Conservation (phyloP, 2,113 vertebrate species). For the Phodopus roborovskii region DNA sequence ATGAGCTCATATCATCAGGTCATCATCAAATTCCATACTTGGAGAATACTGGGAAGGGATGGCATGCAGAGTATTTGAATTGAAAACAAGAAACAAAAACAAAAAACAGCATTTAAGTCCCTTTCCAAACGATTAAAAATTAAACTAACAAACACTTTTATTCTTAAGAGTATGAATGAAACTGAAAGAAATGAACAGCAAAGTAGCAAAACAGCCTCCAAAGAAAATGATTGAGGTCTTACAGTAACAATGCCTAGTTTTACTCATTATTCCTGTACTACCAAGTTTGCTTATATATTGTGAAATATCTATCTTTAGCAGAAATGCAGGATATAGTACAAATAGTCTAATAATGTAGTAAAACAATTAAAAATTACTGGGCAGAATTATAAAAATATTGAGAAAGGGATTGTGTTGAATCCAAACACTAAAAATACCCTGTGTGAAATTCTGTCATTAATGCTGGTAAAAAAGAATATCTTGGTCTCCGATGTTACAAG, state of each 20-base stretch:
- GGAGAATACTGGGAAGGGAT: not conserved
- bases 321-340: not conserved
- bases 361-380: not conserved
- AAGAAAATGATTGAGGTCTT: not conserved
- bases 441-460: not conserved
- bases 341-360: not conserved
- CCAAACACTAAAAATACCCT: not conserved
- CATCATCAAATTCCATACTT: not conserved
- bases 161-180: constrained; percentile 40
- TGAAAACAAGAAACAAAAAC: not conserved
- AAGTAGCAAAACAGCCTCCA: constrained; percentile 24
- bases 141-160: not conserved
- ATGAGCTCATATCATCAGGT: not conserved
- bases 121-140: constrained; percentile 17
- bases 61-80: not conserved
- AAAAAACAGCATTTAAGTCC: not conserved
- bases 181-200: constrained; percentile 41
- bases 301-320: constrained; percentile 20
- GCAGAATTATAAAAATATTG: constrained; percentile 24
- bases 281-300: not conserved
- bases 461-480: not conserved
- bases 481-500: not conserved
- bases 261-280: not conserved
- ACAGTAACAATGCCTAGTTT: not conserved
- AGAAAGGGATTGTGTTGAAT: not conserved